These are phyloP conservation scores for Burhinus bistriatus DNA, from an alignment of 2,113 vertebrate species.

Conservation along the genomic window DNA sequence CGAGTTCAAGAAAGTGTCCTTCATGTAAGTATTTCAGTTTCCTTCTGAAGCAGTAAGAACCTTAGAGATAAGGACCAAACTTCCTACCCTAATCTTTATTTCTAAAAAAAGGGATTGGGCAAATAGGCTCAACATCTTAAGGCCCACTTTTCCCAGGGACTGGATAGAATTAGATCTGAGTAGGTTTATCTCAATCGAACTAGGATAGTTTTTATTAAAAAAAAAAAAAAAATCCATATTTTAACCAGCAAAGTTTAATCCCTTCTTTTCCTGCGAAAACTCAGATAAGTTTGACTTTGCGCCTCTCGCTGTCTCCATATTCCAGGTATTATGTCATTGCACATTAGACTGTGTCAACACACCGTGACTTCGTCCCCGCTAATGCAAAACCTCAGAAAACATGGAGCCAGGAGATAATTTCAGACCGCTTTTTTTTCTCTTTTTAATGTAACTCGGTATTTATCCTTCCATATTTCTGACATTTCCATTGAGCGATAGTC, in stretches of 20 bases:
- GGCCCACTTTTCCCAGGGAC: slow-evolving; percentile 56
- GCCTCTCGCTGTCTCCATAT: slow-evolving; percentile 49
- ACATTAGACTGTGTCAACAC: slow-evolving; percentile 62
- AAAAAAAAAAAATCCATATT: slow-evolving; percentile 41
- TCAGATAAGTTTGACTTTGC: slow-evolving; percentile 66
- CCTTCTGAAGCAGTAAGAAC: slow-evolving; percentile 59
- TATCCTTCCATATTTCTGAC: slow-evolving; percentile 56
- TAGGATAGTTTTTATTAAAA: slow-evolving; percentile 19
- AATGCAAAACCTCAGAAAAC: slow-evolving; percentile 66
- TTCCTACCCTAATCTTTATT: slow-evolving; percentile 64
- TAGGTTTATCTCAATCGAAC: slow-evolving; percentile 67
- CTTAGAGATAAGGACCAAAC: slow-evolving; percentile 63
- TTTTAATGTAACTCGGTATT: slow-evolving; percentile 54
- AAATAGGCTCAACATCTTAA: slow-evolving; percentile 66
- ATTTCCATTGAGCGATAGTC: slow-evolving; percentile 38
- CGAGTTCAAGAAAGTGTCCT: slow-evolving; percentile 57
- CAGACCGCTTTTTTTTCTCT: not conserved
- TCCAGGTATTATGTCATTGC: slow-evolving; percentile 61
- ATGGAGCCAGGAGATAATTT: slow-evolving; percentile 56
- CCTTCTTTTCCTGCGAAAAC: slow-evolving; percentile 65
- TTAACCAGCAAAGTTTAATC: slow-evolving; percentile 66
- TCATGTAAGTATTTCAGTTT: slow-evolving; percentile 64
- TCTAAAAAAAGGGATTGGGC: slow-evolving; percentile 65
- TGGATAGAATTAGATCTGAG: slow-evolving; percentile 65
- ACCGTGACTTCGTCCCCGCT: slow-evolving; percentile 49